Conservation (phyloP, 2,797 vertebrate species). For the Halcyon badia region DNA sequence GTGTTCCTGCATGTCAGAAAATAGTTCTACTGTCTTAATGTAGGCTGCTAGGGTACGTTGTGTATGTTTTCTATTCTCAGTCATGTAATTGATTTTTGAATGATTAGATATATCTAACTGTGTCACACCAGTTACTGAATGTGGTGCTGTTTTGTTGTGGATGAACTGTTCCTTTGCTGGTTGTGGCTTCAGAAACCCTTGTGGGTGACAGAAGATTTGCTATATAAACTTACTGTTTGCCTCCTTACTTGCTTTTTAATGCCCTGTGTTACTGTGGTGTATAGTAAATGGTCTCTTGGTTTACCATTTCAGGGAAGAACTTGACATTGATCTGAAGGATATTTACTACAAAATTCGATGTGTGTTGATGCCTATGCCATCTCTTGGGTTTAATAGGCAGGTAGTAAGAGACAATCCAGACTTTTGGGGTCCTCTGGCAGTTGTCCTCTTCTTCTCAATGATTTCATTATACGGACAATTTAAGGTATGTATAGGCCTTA, state of each 20-base stretch:
- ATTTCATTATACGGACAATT: conserved; percentile 99
- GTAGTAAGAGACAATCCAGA: conserved; percentile 98
- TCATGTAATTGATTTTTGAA: not conserved
- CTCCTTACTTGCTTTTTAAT: not conserved
- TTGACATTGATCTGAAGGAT: conserved; percentile 98
- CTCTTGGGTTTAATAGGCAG: conserved; percentile 96
- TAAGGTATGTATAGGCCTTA: conserved; percentile 85
- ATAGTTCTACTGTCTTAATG: not conserved
- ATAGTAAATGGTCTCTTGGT: conserved; percentile 48
- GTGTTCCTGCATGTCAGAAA: not conserved
- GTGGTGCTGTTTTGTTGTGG: not conserved
- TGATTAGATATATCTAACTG: not conserved
- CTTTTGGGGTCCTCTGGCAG: conserved; percentile 97
- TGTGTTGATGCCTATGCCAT: conserved; percentile 99
- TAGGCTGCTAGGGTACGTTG: not conserved
- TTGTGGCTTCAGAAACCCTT: not conserved
- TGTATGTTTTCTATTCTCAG: not conserved
- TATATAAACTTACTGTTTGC: not conserved
- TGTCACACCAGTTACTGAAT: not conserved
- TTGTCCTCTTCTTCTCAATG: conserved; percentile 98
- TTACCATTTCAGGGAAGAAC: conserved; percentile 87
- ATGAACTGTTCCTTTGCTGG: not conserved
- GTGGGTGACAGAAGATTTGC: not conserved
- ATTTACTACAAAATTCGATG: conserved; percentile 99
- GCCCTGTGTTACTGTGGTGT: not conserved